Percentiles rank a stretch among this genome's conserved stretches.
These are phyloP conservation scores for Hydrotaea diabolus DNA, from an alignment of 2,888 invertebrate genomes.

Conservation along the genomic window DNA sequence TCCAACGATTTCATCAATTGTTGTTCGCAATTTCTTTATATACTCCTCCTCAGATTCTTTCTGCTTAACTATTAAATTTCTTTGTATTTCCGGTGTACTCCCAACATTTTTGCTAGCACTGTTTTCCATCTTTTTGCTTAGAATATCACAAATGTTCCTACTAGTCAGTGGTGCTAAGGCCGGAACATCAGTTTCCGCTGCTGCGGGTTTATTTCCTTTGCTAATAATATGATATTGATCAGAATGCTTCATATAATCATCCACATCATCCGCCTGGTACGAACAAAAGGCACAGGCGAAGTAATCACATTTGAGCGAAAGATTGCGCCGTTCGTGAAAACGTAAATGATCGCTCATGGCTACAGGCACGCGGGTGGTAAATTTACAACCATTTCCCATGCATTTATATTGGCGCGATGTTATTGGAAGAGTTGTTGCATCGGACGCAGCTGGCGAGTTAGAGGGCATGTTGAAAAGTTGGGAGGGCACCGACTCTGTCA, in stretches of 20 bases:
- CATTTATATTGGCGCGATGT: constrained; percentile 71
- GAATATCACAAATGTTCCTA: constrained; percentile 71
- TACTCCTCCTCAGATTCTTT: constrained; percentile 49
- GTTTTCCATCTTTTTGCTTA: constrained; percentile 40
- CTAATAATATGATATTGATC: constrained; percentile 69
- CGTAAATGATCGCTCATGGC: constrained; percentile 75
- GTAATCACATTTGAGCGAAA: constrained; percentile 71
- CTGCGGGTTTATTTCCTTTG: constrained; percentile 33
- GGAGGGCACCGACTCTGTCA: neutral
- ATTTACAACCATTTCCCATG: constrained; percentile 73
- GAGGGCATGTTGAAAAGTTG: neutral
- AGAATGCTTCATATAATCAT: constrained; percentile 73
- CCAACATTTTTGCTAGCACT: neutral
- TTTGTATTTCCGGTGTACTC: neutral
- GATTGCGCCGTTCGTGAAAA: constrained; percentile 72
- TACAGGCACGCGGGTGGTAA: constrained; percentile 71
- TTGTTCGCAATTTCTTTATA: constrained; percentile 69
- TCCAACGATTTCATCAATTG: constrained; percentile 69
- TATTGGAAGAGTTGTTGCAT: neutral
- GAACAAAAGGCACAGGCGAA: constrained; percentile 74
- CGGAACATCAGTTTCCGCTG: constrained; percentile 16
- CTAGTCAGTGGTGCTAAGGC: constrained; percentile 30
- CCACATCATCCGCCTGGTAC: constrained; percentile 69
- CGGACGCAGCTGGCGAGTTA: neutral
- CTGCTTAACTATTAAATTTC: neutral